Base-by-base conservation (phyloP, 1,140 invertebrate species). In the Onthophagus taurus region DNA sequence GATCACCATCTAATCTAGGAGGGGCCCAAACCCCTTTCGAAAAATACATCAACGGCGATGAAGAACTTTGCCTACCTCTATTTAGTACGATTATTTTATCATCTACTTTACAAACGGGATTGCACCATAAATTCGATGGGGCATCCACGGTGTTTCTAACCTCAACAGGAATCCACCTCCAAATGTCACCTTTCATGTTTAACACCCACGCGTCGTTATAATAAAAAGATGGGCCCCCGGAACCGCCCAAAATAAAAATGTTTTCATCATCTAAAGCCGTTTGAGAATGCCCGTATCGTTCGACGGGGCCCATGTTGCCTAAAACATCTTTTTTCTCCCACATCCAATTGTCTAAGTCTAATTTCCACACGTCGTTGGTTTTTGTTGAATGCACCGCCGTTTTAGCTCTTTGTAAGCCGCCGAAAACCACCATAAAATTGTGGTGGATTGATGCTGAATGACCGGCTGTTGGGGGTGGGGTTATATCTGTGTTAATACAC, bases 381-480 rank as follows among this genome's bases (percentile, higher is more conserved):
- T 64, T 75, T 48, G 60, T 57, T 42, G 57, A 61, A 50, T 64
- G 59, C 60, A 71, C 76, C 54, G 67, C 68, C 58, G 60, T 72
- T 58, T 62, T 70, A 46, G 60, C 65, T 41, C 65, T 68, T 48
- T 76, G 72, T 44, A 83, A 68, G 18, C 89, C 88, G 33, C 91
- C 91, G 76, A 94, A 95, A 11, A 95, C 77, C 31, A 97, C 75
- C 90, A 97, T 94, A 33, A 74, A 69, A 68, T 93, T 78, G 33
- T 76, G 78, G 63, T 87, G 82, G 44, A 97, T 77, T 26, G 85
- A 83, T 8, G 89, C 90, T n/a, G 90, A 94, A 69, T 97, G 93
- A 7, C 91, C 93, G 31, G 89, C 85, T 60, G 82, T 80, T 1
- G 90, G 83, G 29, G 78, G 87, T 42, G 80, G 86, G 36, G 73